phyloP scores from a whole-genome alignment of 2,888 invertebrate genomes.

The Drosophila yooni region DNA sequence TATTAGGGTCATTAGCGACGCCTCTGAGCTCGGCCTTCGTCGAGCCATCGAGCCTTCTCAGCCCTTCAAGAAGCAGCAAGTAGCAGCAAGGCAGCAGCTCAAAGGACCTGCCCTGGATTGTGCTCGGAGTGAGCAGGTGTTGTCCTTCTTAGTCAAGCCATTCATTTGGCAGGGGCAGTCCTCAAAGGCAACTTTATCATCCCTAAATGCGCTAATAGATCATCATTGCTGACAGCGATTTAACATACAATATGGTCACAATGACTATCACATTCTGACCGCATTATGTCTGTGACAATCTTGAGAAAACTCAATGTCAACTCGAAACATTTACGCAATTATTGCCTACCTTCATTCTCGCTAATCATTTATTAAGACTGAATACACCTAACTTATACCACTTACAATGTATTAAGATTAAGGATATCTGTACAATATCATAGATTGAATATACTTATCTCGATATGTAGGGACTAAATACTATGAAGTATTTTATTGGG shows the following conservation, averaged over 20 bases:
- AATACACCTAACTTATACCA: background rate
- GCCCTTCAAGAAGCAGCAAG: constrained; percentile 9
- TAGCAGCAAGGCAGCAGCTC: background rate
- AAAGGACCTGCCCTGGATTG: constrained; percentile 18
- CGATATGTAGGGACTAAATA: background rate
- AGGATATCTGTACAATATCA: background rate
- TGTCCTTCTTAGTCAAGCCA: background rate
- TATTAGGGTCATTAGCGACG: constrained; percentile 78
- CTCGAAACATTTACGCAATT: background rate
- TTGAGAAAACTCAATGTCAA: background rate
- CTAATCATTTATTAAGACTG: background rate
- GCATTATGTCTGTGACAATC: background rate
- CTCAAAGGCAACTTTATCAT: constrained; percentile 23
- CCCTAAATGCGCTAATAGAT: constrained; percentile 42
- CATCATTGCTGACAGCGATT: constrained; percentile 18
- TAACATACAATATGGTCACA: background rate
- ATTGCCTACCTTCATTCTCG: background rate
- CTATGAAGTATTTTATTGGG: background rate
- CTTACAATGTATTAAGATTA: background rate
- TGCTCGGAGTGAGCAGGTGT: constrained; percentile 5
- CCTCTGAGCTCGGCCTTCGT: constrained; percentile 53
- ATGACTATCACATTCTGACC: background rate
- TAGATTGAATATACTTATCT: background rate
- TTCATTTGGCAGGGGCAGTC: background rate
- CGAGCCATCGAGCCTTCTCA: background rate